Percentiles rank a stretch among this genome's conserved stretches.
phyloP scores from a whole-genome alignment of 2,797 vertebrate genomes.

The Platyrinchus mystaceus region DNA sequence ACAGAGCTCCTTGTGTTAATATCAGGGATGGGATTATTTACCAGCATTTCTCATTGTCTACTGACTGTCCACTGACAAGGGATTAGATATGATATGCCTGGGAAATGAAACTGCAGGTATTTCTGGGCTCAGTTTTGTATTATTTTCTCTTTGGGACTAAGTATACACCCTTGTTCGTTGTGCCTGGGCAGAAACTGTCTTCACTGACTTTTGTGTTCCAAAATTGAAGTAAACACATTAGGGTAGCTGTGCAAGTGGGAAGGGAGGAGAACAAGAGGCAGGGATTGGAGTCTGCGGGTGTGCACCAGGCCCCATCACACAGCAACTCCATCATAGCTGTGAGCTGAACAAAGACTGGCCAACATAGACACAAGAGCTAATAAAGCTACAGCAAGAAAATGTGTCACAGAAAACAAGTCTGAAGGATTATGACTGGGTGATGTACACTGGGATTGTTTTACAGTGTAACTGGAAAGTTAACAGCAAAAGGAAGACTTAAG shows the following conservation, averaged over 20 bases:
- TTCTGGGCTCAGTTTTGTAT: not conserved
- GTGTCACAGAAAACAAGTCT: accelerated
- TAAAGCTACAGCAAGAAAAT: not conserved
- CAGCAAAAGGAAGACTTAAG: not conserved
- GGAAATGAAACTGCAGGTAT: not conserved
- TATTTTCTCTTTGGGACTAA: not conserved
- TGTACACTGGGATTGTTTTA: not conserved
- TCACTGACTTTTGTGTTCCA: not conserved
- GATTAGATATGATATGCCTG: not conserved
- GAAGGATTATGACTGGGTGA: not conserved
- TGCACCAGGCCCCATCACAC: accelerated
- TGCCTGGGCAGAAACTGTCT: not conserved
- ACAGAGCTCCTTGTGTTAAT: not conserved
- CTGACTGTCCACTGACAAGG: not conserved
- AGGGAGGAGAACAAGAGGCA: not conserved
- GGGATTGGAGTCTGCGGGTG: not conserved
- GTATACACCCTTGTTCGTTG: not conserved
- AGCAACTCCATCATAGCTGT: accelerated
- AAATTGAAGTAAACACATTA: not conserved
- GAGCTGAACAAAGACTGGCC: not conserved
- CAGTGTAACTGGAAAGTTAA: not conserved
- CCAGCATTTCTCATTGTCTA: not conserved
- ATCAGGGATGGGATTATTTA: not conserved
- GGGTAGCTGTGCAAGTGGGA: not conserved
- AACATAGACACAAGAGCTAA: accelerated